Evolutionary conservation across 2,888 invertebrate genomes (phyloP).

Genomic region (Lasius platythorax): DNA sequence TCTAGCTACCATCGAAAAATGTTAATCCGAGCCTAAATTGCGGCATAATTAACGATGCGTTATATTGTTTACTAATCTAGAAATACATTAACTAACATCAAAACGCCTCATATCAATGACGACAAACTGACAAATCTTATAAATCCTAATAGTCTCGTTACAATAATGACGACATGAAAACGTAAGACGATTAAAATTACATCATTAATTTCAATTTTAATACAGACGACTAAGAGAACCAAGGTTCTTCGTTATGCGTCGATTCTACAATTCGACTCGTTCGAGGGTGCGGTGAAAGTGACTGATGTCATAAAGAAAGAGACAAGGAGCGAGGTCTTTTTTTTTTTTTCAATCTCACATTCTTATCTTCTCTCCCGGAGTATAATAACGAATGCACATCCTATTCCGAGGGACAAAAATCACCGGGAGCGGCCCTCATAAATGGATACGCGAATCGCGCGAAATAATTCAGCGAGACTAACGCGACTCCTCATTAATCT

Average conservation of each 20-base stretch:
- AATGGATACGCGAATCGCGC: slow-evolving; percentile 50
- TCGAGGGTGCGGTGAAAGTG: slow-evolving; percentile 2
- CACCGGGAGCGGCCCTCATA: slow-evolving; percentile 46
- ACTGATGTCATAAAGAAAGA: slow-evolving; percentile 4
- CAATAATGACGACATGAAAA: neutral
- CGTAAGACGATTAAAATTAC: neutral
- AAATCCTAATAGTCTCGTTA: neutral
- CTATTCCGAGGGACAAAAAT: slow-evolving; percentile 44
- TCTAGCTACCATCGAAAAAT: neutral
- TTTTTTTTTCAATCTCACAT: neutral
- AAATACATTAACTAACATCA: no score
- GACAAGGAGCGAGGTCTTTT: neutral
- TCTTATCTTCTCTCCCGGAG: slow-evolving; percentile 15
- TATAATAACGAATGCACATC: slow-evolving; percentile 26
- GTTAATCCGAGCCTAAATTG: neutral
- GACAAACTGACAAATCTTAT: no score
- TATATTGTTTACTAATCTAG: no score
- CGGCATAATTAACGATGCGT: no score
- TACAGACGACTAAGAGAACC: neutral
- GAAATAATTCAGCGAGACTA: slow-evolving; percentile 55
- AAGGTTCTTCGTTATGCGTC: neutral
- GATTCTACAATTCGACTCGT: neutral
- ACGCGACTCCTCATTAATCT: slow-evolving; percentile 51
- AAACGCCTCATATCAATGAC: neutral
- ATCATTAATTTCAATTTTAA: neutral